Evolutionary conservation across 2,888 invertebrate genomes (phyloP), one percentile per base, ranked within the genome.

Genomic region (Serripes groenlandicus): DNA sequence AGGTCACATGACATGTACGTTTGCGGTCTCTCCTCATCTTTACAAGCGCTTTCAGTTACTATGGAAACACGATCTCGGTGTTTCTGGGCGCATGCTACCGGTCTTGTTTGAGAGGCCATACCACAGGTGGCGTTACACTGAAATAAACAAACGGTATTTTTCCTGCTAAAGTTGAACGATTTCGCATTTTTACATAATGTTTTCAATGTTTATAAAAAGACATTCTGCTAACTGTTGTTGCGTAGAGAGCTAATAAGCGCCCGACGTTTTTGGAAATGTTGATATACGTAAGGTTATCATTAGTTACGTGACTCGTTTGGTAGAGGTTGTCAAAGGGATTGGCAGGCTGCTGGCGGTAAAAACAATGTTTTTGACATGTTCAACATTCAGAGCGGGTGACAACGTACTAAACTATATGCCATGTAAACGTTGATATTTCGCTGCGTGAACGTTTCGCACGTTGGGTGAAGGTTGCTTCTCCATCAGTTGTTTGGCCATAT

Each of bases 111-210:
- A 32, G 80, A 83, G 7, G 91, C 91, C 30, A 81, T 58, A 23
- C 92, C 92, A 78, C 92, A 92, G 1, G 88, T 87, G 15, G 88
- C 87, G 52, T 91, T 91, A 68, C 92, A 92, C 92, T 92, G 83
- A 28, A 76, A 71, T 9, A n/a, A 18, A n/a, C n/a, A n/a, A n/a
- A n/a, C n/a, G n/a, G n/a, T 7, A 58, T 18, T 7, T 18, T 15
- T 18, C 9, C 11, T 9, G 42, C 18, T 42, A 42, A 42, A 18
- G 18, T 42, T 42, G 18, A 15, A 42, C 42, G 42, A 18, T 42
- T 42, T 42, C 42, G 11, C 42, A 42, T 42, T 42, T 42, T 9
- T 42, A 15, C 18, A 9, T 15, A 42, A 42, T 42, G 42, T 42
- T 18, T 42, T 42, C 18, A 15, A 15, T 42, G 11, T 42, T 42